Percentiles rank a stretch among this genome's conserved stretches.
Evolutionary conservation across 1,140 invertebrate species (phyloP).

Genomic region (Polypedilum pembai): DNA sequence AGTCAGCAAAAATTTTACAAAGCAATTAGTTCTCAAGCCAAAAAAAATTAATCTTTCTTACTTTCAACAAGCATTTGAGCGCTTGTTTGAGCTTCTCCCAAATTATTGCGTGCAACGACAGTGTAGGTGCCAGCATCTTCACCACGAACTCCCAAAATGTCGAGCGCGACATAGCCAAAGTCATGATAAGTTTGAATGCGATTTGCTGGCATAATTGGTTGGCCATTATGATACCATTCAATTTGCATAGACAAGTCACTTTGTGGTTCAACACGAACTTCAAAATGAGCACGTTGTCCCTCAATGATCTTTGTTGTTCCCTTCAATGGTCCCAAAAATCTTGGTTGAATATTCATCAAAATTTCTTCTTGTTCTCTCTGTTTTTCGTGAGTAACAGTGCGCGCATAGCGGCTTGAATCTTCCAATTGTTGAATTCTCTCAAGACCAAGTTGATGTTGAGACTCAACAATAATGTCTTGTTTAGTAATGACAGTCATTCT

Average conservation of each 20-base stretch:
- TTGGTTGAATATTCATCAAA: constrained; percentile 64
- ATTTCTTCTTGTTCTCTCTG: constrained; percentile 56
- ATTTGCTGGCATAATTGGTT: constrained; percentile 71
- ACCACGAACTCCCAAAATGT: constrained; percentile 78
- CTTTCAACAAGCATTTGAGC: constrained; percentile 81
- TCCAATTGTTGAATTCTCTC: constrained; percentile 85
- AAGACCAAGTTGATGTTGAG: constrained; percentile 76
- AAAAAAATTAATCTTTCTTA: constrained; percentile 47
- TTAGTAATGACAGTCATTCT: constrained; percentile 79
- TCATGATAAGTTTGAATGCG: constrained; percentile 88
- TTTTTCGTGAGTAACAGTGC: constrained; percentile 35
- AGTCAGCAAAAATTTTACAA: background rate
- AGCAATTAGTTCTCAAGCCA: background rate
- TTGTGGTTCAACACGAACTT: constrained; percentile 87
- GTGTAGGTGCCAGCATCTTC: constrained; percentile 83
- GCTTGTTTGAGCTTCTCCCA: constrained; percentile 74
- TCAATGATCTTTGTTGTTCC: constrained; percentile 91
- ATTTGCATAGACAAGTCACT: constrained; percentile 80
- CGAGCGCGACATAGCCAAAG: constrained; percentile 90
- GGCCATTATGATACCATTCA: constrained; percentile 89
- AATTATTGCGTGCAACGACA: constrained; percentile 77
- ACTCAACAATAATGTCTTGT: constrained; percentile 76
- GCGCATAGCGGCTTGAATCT: constrained; percentile 64
- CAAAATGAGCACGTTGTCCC: constrained; percentile 92
- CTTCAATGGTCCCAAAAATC: constrained; percentile 78